Percentiles rank a stretch among this genome's conserved stretches.
Conservation (phyloP, 2,888 invertebrate species). For the Thumatha senex region DNA sequence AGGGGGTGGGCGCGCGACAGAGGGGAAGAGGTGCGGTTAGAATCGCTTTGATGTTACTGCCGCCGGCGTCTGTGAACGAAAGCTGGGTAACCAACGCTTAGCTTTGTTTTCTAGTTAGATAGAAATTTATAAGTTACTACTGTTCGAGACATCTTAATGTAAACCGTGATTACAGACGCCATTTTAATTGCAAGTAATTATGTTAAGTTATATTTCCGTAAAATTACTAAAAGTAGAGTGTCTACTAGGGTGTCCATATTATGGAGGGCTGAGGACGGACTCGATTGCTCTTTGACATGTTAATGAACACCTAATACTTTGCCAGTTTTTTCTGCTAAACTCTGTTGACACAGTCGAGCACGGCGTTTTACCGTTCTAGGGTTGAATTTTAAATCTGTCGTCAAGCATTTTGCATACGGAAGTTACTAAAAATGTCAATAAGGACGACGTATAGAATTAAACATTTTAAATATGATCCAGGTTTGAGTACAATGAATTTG, state of each 20-base stretch:
- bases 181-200: slow-evolving; percentile 14
- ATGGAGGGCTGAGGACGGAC: slow-evolving; percentile 40
- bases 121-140: slow-evolving; percentile 64
- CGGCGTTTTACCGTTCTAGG: slow-evolving; percentile 3
- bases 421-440: no score
- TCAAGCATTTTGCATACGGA: no score
- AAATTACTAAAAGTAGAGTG: slow-evolving; percentile 48
- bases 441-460: neutral
- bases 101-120: slow-evolving; percentile 79
- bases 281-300: slow-evolving; percentile 66
- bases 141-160: slow-evolving; percentile 54
- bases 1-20: slow-evolving; percentile 33
- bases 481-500: no score
- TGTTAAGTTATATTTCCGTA: slow-evolving; percentile 1
- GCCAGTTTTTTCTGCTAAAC: slow-evolving; percentile 43
- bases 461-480: no score
- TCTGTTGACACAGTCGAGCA: slow-evolving; percentile 36
- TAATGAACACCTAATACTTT: slow-evolving; percentile 58
- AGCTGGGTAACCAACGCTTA: slow-evolving; percentile 76
- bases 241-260: slow-evolving; percentile 45
- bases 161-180: slow-evolving; percentile 15
- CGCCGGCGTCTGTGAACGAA: slow-evolving; percentile 75
- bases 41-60: slow-evolving; percentile 77
- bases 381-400: slow-evolving; percentile 3
- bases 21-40: slow-evolving; percentile 55